These are phyloP conservation scores for Perizoma flavofasciatum DNA, from an alignment of 2,888 invertebrate species.

Conservation along the genomic window DNA sequence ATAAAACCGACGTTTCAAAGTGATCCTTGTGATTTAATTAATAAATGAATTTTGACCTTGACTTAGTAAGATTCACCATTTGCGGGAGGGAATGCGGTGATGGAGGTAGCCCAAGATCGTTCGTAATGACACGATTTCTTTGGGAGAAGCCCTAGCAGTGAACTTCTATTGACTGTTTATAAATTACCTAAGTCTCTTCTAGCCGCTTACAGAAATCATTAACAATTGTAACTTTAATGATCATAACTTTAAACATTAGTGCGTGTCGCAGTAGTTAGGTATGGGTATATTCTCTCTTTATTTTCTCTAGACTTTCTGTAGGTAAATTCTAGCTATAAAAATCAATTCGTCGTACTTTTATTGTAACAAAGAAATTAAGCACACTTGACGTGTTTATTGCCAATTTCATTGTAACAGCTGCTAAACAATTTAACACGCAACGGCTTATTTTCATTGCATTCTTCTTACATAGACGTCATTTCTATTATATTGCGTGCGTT, in stretches of 20 bases:
- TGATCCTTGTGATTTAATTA: too few relatives aligned
- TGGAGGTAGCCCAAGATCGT: too few relatives aligned
- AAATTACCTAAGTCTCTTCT: too few relatives aligned
- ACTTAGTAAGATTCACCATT: too few relatives aligned
- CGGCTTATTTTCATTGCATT: slow-evolving; percentile 6
- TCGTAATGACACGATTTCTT: too few relatives aligned
- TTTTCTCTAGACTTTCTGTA: not conserved
- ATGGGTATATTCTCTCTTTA: not conserved
- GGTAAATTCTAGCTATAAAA: not conserved
- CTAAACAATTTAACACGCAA: slow-evolving; percentile 4
- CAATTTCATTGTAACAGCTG: not conserved
- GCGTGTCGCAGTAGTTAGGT: not conserved
- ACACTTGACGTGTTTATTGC: not conserved
- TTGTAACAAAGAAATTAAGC: not conserved
- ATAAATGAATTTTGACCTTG: too few relatives aligned
- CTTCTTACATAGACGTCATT: slow-evolving; percentile 6
- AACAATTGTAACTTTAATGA: not conserved
- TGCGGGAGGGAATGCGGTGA: too few relatives aligned
- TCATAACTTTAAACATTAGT: not conserved
- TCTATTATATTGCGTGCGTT: not conserved
- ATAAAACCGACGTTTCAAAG: too few relatives aligned
- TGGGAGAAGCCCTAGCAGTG: too few relatives aligned
- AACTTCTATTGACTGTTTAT: too few relatives aligned
- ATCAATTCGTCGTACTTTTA: not conserved
- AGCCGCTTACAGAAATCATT: too few relatives aligned